These are phyloP conservation scores for Nomada fabriciana DNA, from an alignment of 2,888 invertebrate species.

Conservation along the genomic window DNA sequence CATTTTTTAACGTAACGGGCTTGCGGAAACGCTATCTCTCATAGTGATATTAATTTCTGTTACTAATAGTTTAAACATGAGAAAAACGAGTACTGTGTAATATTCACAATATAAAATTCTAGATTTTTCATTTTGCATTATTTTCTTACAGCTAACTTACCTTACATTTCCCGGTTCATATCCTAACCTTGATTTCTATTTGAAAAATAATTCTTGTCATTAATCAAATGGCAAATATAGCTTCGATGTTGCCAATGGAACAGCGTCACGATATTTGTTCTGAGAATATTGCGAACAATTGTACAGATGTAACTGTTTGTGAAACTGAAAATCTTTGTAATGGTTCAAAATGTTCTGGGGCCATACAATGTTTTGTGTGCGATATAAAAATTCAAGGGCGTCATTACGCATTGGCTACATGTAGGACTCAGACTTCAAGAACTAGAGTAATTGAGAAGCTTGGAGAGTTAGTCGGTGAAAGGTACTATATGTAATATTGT, in stretches of 20 bases:
- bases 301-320: conserved; percentile 22
- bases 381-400: conserved; percentile 81
- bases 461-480: conserved; percentile 82
- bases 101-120: conserved; percentile 17
- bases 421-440: conserved; percentile 80
- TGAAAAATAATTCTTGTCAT: conserved; percentile 30
- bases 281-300: conserved; percentile 41
- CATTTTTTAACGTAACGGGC: conserved; percentile 3
- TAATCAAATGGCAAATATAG: conserved; percentile 50
- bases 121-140: conserved; percentile 26
- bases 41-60: background rate
- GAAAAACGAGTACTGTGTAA: conserved; percentile 32
- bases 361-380: conserved; percentile 80
- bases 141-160: conserved; percentile 10
- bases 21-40: background rate
- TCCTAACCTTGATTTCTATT: conserved; percentile 37
- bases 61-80: conserved; percentile 17
- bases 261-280: conserved; percentile 41
- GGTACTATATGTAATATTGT: conserved; percentile 64
- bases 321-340: conserved; percentile 17
- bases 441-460: conserved; percentile 82
- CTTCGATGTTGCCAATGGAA: conserved; percentile 41
- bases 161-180: conserved; percentile 15
- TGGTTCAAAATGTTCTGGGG: conserved; percentile 7
- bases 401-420: conserved; percentile 80